Percentiles rank a stretch among this genome's conserved stretches.
Evolutionary conservation across 2,888 invertebrate species (phyloP).

Genomic region (Luperina nickerlii): DNA sequence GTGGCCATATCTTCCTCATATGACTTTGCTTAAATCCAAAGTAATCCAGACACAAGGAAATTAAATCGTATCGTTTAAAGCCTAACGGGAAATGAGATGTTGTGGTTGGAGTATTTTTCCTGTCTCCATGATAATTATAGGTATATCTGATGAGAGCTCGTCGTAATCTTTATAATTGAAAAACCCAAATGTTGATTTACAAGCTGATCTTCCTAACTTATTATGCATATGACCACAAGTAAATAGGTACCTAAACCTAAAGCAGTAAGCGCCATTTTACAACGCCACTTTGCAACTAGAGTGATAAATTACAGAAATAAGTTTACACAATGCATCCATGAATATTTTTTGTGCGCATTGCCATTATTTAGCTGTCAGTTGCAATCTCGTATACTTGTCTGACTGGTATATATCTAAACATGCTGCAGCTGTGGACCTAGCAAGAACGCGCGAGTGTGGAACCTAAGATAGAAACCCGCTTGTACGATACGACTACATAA

Average conservation of each 20-base stretch:
- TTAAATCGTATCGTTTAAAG: not conserved
- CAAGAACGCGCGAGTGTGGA: not conserved
- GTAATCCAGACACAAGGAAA: not conserved
- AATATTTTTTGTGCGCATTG: not conserved
- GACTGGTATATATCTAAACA: not conserved
- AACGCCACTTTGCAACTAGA: not conserved
- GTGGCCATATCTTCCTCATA: constrained; percentile 1
- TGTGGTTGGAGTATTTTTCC: not conserved
- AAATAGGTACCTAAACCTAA: not conserved
- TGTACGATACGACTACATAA: too few species aligned
- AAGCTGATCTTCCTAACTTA: not conserved
- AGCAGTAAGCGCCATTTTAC: not conserved
- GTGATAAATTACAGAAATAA: too few species aligned
- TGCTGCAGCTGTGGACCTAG: not conserved
- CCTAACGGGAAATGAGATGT: not conserved
- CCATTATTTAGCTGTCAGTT: constrained; percentile 1
- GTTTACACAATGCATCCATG: not conserved
- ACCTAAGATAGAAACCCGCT: too few species aligned
- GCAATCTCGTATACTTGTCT: not conserved
- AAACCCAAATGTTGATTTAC: constrained; percentile 2
- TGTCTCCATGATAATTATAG: not conserved
- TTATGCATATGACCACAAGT: not conserved
- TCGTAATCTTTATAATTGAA: not conserved
- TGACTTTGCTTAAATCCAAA: constrained; percentile 4
- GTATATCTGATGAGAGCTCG: too few species aligned